Conservation (phyloP, 2,797 vertebrate species). For the Avahi laniger region DNA sequence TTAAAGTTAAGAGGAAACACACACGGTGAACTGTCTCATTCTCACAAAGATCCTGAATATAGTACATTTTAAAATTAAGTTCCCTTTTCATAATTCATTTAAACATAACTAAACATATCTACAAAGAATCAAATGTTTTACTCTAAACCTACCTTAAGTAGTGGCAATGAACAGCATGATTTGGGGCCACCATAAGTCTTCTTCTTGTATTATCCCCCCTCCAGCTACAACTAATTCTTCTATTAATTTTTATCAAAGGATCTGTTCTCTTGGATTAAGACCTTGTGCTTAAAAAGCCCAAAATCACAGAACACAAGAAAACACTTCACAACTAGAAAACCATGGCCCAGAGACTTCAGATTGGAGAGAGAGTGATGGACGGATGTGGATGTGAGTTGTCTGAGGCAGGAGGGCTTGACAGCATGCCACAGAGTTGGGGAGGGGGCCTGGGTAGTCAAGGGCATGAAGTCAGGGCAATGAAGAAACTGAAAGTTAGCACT, state of each 20-base stretch:
- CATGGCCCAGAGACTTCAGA: not conserved
- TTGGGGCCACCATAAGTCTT: not conserved
- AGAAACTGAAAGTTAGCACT: not conserved
- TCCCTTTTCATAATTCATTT: not conserved
- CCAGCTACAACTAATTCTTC: not conserved
- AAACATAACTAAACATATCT: not conserved
- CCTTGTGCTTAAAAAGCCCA: not conserved
- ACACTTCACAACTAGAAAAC: not conserved
- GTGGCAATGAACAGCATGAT: not conserved
- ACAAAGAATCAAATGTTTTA: not conserved
- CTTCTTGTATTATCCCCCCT: not conserved
- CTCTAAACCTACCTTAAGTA: not conserved
- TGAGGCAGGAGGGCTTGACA: not conserved
- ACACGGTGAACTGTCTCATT: not conserved
- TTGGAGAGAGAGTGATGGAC: not conserved
- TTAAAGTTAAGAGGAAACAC: not conserved
- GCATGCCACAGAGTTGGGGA: fast-evolving
- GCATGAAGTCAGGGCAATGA: not conserved
- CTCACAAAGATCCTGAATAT: not conserved
- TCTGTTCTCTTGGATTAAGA: not conserved
- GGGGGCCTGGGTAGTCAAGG: not conserved
- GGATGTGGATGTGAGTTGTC: not conserved
- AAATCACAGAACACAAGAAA: not conserved
- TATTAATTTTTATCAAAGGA: not conserved
- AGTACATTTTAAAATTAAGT: not conserved